Evolutionary conservation across 2,113 vertebrate species (phyloP).

Genomic region (Eulemur macaco): DNA sequence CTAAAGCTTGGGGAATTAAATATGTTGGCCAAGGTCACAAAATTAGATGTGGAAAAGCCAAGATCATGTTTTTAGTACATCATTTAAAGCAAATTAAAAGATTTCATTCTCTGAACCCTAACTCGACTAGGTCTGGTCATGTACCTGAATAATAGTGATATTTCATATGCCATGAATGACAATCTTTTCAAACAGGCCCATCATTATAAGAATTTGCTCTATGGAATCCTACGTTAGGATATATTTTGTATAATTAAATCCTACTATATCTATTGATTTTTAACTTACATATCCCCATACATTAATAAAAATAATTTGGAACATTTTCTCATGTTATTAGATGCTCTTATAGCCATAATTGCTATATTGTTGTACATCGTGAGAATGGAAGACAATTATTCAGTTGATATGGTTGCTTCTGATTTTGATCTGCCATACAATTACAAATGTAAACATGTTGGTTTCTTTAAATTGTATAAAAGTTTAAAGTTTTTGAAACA

Average conservation of each 20-base stretch:
- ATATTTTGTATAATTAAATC: background rate
- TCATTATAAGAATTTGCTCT: background rate
- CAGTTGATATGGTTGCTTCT: background rate
- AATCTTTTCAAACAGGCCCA: background rate
- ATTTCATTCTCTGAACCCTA: background rate
- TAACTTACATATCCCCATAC: background rate
- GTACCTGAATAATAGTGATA: background rate
- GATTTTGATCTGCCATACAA: background rate
- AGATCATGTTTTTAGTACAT: background rate
- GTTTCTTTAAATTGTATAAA: background rate
- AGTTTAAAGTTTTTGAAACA: background rate
- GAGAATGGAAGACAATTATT: background rate
- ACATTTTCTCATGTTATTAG: background rate
- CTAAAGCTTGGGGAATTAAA: background rate
- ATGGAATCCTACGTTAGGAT: background rate
- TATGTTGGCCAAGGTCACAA: background rate
- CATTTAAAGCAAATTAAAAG: background rate
- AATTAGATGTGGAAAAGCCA: background rate
- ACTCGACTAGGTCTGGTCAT: fast-evolving
- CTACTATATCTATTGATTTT: background rate
- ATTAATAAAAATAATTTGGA: background rate
- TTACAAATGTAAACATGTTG: background rate
- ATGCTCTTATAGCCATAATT: background rate
- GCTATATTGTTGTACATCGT: background rate
- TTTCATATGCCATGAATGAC: background rate